Base-by-base conservation (phyloP, 2,797 vertebrate genomes). In the Labeo calbasu region DNA sequence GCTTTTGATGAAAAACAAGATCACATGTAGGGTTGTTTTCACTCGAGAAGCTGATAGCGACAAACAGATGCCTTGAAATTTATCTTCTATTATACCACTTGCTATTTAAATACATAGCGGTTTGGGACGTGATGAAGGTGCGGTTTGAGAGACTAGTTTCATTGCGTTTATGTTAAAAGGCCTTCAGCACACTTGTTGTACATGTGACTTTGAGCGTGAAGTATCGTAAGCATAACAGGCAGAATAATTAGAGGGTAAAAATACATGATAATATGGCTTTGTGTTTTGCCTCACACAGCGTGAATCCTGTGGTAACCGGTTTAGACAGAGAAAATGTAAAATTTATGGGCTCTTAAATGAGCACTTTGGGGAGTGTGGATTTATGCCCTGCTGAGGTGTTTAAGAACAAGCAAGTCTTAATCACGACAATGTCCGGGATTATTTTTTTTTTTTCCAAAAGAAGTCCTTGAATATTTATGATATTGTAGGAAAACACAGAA, bases 311-410 rank as follows among this genome's bases (percentile, higher is more conserved):
- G 85, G 86, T 88, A 89, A 82, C 84, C 77, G 87, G 84, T 89
- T 88, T 88, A 88, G 81, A 91, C 90, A 83, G 89, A 91, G 89
- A 90, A 91, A 92, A 91, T 87, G 86, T 87, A 82, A 87, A 90
- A 92, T 92, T 89, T 90, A 89, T 75, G 83, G 90, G 86, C 88
- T 84, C 91, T 90, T 87, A 88, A 92, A 91, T 91, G 88, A 92
- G 88, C 75, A 84, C 89, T 90, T 90, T 77, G 57, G 88, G 85
- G 89, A 89, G 63, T 81, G 77, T 84, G 86, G 83, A 89, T 91
- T 90, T 88, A 88, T 81, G 78, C 87, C 91, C 91, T 84, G 85
- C 91, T 91, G 92, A 70, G 89, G 65, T 79, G 87, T 87, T 89
- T 89, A 87, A 81, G 88, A 92, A 83, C 87, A 84, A 63, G 86